Evolutionary conservation across 1,140 invertebrate genomes (phyloP).

Genomic region (Drosophila mauritiana): DNA sequence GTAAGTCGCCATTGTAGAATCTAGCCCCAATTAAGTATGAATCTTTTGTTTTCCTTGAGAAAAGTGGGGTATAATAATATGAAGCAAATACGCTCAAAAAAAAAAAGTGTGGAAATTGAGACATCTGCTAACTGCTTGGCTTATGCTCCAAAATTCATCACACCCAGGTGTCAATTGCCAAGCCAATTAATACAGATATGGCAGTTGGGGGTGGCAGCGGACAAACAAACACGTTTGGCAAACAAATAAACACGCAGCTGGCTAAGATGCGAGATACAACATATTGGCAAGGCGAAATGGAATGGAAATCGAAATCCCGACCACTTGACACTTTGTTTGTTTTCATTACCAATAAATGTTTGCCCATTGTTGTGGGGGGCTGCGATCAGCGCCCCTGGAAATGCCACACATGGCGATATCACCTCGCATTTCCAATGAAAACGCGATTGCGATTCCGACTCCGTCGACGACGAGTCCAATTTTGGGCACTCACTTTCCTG

Average conservation of each 20-base stretch:
- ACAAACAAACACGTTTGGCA: slow-evolving; percentile 43
- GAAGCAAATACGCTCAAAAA: slow-evolving; percentile 1
- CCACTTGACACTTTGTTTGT: slow-evolving; percentile 43
- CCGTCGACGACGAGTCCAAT: slow-evolving; percentile 38
- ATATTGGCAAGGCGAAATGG: slow-evolving; percentile 36
- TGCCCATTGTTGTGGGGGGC: slow-evolving; percentile 47
- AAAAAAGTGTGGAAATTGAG: slow-evolving; percentile 28
- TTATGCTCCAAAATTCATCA: slow-evolving; percentile 12
- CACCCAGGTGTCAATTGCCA: slow-evolving; percentile 22
- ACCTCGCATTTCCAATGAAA: slow-evolving; percentile 67
- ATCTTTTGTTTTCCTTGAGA: background rate
- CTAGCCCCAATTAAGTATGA: background rate
- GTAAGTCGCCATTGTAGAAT: slow-evolving; percentile 8
- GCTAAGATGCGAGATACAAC: slow-evolving; percentile 24
- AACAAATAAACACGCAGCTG: slow-evolving; percentile 44
- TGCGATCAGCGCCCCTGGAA: slow-evolving; percentile 42
- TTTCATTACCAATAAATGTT: slow-evolving; percentile 56
- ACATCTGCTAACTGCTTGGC: slow-evolving; percentile 21
- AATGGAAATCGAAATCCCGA: slow-evolving; percentile 29
- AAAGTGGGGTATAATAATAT: background rate
- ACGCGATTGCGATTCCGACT: slow-evolving; percentile 11
- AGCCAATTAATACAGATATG: slow-evolving; percentile 23
- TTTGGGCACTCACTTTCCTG: slow-evolving; percentile 71
- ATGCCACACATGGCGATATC: slow-evolving; percentile 41
- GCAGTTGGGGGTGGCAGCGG: background rate